Percentiles rank a stretch among this genome's conserved stretches.
Evolutionary conservation across 2,113 vertebrate genomes (phyloP).

Genomic region (Antechinus stuartii): DNA sequence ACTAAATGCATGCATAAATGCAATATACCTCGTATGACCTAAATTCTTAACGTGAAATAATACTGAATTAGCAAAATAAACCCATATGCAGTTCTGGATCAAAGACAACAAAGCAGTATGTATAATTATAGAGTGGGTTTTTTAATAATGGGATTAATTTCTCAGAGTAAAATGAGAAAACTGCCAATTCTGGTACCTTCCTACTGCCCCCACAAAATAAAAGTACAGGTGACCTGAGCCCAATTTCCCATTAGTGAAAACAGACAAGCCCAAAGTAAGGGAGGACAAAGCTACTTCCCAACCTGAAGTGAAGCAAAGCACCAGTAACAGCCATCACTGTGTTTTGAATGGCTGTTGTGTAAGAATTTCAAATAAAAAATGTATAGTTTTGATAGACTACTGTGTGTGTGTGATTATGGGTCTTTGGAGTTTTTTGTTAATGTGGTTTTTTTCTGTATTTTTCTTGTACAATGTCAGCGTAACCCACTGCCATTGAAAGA

Average conservation of each 20-base stretch:
- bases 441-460: background rate
- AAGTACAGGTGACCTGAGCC: background rate
- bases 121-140: background rate
- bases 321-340: background rate
- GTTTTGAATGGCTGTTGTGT: background rate
- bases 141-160: constrained; percentile 5
- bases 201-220: background rate
- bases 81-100: background rate
- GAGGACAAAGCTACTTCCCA: constrained; percentile 5
- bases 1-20: background rate
- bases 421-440: background rate
- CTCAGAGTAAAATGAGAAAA: constrained; percentile 29
- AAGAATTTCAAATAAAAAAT: background rate
- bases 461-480: background rate
- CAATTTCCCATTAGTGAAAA: constrained; percentile 5
- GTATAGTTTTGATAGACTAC: background rate
- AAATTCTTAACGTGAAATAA: background rate
- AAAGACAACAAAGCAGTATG: background rate
- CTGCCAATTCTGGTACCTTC: background rate
- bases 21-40: background rate
- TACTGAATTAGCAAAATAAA: background rate
- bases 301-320: constrained; percentile 9
- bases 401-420: background rate
- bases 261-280: background rate
- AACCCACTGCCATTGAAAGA: background rate